Evolutionary conservation across 2,888 invertebrate species (phyloP).

Genomic region (Drosophila formosana): DNA sequence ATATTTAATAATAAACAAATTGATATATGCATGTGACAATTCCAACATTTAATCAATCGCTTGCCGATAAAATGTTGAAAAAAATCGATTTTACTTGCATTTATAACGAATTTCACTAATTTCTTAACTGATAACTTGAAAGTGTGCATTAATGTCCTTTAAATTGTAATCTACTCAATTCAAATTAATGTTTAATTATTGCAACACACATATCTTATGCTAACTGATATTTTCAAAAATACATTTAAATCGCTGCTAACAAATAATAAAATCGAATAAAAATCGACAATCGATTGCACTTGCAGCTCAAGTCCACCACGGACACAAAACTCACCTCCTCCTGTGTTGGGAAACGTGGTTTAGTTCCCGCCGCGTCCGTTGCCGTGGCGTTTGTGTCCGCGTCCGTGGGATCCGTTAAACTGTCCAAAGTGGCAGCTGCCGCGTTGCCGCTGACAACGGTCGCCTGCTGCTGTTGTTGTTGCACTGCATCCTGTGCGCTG

Average conservation of each 20-base stretch:
- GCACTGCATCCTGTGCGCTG: conserved; percentile 39
- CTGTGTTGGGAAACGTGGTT: conserved; percentile 19
- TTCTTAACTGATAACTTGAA: no score
- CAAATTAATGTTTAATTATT: not conserved
- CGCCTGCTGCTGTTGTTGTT: not conserved
- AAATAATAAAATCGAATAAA: not conserved
- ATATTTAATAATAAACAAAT: no score
- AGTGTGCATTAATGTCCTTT: not conserved
- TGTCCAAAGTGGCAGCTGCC: conserved; percentile 17
- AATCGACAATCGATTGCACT: not conserved
- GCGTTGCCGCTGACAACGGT: conserved; percentile 22
- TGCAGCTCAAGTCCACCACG: not conserved
- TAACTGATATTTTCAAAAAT: no score
- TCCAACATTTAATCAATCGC: no score
- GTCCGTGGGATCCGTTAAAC: conserved; percentile 11
- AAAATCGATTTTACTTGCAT: no score
- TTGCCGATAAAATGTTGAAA: no score
- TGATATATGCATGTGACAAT: no score
- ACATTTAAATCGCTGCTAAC: no score
- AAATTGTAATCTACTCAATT: no score
- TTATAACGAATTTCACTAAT: no score
- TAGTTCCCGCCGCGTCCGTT: not conserved
- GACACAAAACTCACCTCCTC: conserved; percentile 42
- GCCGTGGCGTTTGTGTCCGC: not conserved
- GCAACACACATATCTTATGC: no score